Conservation (phyloP, 2,888 invertebrate genomes). For the Limnephilus lunatus region DNA sequence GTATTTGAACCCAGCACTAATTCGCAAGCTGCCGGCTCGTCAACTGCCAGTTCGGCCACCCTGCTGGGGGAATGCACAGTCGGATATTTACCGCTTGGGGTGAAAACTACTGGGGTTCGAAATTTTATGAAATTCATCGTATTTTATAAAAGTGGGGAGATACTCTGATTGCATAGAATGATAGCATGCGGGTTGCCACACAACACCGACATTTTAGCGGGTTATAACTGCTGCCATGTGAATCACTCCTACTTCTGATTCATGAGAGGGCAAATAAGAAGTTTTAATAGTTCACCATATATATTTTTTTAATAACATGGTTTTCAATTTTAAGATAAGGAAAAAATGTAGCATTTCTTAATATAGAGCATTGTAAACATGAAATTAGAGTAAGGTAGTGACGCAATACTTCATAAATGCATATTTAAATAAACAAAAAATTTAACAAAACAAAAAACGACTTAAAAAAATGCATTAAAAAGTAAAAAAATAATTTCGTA, state of each 20-base stretch:
- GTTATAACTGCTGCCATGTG: neutral
- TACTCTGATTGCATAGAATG: neutral
- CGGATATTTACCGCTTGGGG: neutral
- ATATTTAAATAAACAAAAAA: too few relatives aligned
- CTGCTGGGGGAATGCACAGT: neutral
- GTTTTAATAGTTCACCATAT: neutral
- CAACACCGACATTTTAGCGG: neutral
- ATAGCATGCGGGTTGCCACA: conserved; percentile 3
- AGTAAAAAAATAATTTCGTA: too few relatives aligned
- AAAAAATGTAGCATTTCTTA: neutral
- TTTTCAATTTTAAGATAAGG: neutral
- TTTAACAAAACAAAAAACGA: too few relatives aligned
- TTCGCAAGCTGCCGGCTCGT: neutral
- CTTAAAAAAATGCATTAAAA: too few relatives aligned
- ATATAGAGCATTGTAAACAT: neutral
- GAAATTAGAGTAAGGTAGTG: neutral
- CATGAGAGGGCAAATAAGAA: neutral
- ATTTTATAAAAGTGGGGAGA: neutral
- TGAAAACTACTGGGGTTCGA: neutral
- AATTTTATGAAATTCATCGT: neutral
- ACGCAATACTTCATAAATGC: neutral
- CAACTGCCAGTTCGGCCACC: neutral
- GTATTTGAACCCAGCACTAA: neutral
- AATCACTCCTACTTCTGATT: neutral
- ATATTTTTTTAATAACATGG: neutral